Conservation (phyloP, 2,797 vertebrate genomes). For the Atherinosoma microstoma region DNA sequence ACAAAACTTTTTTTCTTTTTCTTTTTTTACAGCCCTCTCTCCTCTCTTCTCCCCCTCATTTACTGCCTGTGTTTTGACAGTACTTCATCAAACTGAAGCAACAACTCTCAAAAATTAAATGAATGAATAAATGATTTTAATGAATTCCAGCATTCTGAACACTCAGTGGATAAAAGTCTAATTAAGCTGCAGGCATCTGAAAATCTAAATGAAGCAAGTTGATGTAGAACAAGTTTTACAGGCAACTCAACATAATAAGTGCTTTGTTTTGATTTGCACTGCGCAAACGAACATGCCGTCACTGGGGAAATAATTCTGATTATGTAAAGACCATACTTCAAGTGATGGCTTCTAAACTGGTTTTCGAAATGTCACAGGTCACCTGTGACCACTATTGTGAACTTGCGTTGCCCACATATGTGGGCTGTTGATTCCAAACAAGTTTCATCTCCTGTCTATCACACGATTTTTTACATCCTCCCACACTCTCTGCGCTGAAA, state of each 20-base stretch:
- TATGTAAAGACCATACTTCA: neutral
- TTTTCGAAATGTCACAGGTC: neutral
- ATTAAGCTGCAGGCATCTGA: neutral
- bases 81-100: neutral
- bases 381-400: neutral
- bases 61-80: neutral
- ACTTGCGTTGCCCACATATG: neutral
- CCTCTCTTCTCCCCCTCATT: neutral
- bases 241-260: neutral
- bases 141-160: neutral
- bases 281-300: neutral
- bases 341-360: neutral
- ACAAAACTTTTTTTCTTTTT: neutral
- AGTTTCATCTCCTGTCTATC: slow-evolving; percentile 6
- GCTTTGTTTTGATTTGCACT: slow-evolving; percentile 12
- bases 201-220: slow-evolving; percentile 7
- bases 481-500: slow-evolving; percentile 4
- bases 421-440: slow-evolving; percentile 5
- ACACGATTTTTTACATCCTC: neutral
- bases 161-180: slow-evolving; percentile 1
- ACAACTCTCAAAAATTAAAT: neutral
- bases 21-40: neutral
- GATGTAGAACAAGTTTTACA: slow-evolving; percentile 29
- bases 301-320: neutral
- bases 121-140: neutral